These are phyloP conservation scores for Climacteris rufus DNA, from an alignment of 2,113 vertebrate genomes.

Conservation along the genomic window DNA sequence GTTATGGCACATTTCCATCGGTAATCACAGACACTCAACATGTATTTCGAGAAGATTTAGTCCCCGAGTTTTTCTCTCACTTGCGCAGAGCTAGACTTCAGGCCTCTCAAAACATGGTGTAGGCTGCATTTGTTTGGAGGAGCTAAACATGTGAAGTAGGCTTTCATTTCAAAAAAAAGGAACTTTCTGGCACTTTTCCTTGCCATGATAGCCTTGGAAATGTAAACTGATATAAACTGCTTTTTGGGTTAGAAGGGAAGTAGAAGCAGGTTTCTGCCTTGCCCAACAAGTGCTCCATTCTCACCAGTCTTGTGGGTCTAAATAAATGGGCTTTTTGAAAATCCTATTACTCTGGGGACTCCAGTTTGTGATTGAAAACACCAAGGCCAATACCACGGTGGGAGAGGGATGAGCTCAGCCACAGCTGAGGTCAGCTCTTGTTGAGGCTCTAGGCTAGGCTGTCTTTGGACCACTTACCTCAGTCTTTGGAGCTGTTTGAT, in stretches of 20 bases:
- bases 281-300: rapidly evolving
- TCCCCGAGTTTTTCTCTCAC: slow-evolving; percentile 33
- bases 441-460: neutral
- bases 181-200: slow-evolving; percentile 37
- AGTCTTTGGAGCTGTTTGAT: rapidly evolving
- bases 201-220: slow-evolving; percentile 36
- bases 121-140: neutral
- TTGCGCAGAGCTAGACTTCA: neutral
- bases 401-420: neutral
- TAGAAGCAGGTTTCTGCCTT: neutral
- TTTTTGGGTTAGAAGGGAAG: neutral
- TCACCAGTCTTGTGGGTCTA: neutral
- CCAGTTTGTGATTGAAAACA: neutral
- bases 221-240: slow-evolving; percentile 35
- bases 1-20: slow-evolving; percentile 58
- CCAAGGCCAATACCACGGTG: neutral
- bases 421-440: neutral
- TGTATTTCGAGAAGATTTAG: slow-evolving; percentile 35
- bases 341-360: neutral
- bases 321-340: neutral
- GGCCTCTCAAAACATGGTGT: neutral
- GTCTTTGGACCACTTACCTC: neutral
- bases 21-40: slow-evolving; percentile 40
- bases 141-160: neutral
- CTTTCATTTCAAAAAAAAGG: neutral